phyloP scores from a whole-genome alignment of 2,888 invertebrate genomes.

The Tetrapedia diversipes region DNA sequence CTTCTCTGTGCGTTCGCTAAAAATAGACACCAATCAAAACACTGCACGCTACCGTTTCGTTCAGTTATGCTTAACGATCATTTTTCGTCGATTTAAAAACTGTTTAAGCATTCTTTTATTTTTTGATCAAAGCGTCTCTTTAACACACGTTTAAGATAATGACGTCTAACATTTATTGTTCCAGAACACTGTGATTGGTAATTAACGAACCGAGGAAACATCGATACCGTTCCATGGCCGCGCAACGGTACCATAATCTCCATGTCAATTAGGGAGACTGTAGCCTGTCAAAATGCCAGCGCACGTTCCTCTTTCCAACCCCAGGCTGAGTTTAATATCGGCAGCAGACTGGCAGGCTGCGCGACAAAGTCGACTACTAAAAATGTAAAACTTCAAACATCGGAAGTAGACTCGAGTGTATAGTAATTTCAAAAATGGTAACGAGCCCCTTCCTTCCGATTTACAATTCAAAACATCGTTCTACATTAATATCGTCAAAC shows the following conservation, averaged over 20 bases:
- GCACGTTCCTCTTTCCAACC: not conserved
- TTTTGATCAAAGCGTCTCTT: too few species aligned
- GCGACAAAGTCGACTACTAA: conserved; percentile 1
- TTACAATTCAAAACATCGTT: too few species aligned
- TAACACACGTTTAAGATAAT: not conserved
- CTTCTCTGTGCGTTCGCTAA: too few species aligned
- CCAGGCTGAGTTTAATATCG: conserved; percentile 13
- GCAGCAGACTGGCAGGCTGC: not conserved
- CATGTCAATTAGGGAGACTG: conserved; percentile 32
- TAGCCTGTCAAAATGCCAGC: conserved; percentile 29
- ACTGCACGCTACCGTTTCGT: too few species aligned
- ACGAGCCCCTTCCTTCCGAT: too few species aligned
- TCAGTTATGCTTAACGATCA: too few species aligned
- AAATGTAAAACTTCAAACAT: not conserved
- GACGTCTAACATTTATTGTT: conserved; percentile 7
- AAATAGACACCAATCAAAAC: too few species aligned
- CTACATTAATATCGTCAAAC: too few species aligned
- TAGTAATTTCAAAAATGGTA: not conserved
- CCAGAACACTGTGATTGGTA: conserved; percentile 28
- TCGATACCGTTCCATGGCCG: not conserved
- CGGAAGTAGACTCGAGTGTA: not conserved
- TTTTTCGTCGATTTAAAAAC: too few species aligned
- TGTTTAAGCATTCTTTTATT: not conserved
- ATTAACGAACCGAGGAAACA: conserved; percentile 34
- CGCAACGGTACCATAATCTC: conserved; percentile 12